Conservation (phyloP, 2,797 vertebrate species). For the Ptychadena robeensis region DNA sequence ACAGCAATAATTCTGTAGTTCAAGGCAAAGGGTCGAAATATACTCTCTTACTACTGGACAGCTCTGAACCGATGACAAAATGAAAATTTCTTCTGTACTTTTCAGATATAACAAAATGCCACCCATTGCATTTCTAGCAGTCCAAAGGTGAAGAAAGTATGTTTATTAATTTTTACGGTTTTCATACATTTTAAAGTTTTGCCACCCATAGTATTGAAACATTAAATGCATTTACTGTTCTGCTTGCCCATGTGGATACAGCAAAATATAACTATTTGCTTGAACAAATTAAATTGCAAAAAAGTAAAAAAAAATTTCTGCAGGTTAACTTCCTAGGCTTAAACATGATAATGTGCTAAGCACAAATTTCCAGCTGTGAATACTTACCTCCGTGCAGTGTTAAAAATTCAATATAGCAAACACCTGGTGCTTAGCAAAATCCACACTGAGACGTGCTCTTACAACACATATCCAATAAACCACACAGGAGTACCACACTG, state of each 20-base stretch:
- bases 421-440: conserved; percentile 83
- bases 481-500: conserved; percentile 75
- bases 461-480: conserved; percentile 82
- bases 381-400: conserved; percentile 83
- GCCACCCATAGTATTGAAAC: not conserved
- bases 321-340: conserved; percentile 76
- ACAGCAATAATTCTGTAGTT: too few relatives aligned
- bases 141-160: too few relatives aligned
- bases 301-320: not conserved
- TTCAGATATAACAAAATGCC: too few relatives aligned
- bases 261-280: not conserved
- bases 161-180: too few relatives aligned
- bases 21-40: too few relatives aligned
- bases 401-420: conserved; percentile 84
- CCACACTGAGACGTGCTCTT: conserved; percentile 77
- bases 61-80: too few relatives aligned
- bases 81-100: too few relatives aligned
- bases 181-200: too few relatives aligned
- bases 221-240: not conserved
- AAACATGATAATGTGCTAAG: conserved; percentile 85
- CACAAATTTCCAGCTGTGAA: conserved; percentile 85
- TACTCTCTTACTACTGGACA: too few relatives aligned
- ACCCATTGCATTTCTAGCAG: too few relatives aligned
- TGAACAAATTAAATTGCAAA: not conserved
- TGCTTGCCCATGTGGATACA: not conserved